phyloP scores from a whole-genome alignment of 2,797 vertebrate species.

The Ibycter americanus region DNA sequence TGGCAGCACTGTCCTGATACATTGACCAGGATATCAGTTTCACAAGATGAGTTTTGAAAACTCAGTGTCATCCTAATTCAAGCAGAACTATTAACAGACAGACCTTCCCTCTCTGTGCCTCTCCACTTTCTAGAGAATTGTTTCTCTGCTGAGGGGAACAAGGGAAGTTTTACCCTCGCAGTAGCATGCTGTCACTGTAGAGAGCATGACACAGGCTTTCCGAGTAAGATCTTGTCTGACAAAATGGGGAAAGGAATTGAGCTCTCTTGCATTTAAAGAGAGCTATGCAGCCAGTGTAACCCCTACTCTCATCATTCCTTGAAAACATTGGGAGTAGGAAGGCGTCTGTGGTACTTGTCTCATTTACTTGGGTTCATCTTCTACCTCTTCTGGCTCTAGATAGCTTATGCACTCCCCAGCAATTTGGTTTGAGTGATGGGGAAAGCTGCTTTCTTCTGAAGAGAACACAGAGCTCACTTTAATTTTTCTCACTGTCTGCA shows the following conservation, averaged over 20 bases:
- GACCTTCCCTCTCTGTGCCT: fast-evolving
- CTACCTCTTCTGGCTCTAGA: neutral
- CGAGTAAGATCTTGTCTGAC: neutral
- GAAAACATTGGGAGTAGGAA: neutral
- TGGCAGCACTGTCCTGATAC: fast-evolving
- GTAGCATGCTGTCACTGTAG: neutral
- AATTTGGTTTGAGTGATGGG: neutral
- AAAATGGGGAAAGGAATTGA: neutral
- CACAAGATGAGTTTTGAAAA: neutral
- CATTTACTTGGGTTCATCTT: neutral
- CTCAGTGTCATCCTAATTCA: neutral
- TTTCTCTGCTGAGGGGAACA: neutral
- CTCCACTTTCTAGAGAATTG: neutral
- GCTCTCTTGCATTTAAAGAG: neutral
- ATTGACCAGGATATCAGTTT: neutral
- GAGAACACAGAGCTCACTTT: neutral
- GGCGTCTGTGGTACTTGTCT: neutral
- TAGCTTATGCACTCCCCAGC: neutral
- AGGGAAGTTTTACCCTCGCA: neutral
- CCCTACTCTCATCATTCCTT: neutral
- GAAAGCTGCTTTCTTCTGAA: neutral
- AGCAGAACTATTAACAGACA: neutral
- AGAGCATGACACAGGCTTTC: neutral
- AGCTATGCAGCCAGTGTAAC: neutral
- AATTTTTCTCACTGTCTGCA: neutral